These are phyloP conservation scores for Noctua fimbriata DNA, from an alignment of 2,888 invertebrate genomes.

Conservation along the genomic window DNA sequence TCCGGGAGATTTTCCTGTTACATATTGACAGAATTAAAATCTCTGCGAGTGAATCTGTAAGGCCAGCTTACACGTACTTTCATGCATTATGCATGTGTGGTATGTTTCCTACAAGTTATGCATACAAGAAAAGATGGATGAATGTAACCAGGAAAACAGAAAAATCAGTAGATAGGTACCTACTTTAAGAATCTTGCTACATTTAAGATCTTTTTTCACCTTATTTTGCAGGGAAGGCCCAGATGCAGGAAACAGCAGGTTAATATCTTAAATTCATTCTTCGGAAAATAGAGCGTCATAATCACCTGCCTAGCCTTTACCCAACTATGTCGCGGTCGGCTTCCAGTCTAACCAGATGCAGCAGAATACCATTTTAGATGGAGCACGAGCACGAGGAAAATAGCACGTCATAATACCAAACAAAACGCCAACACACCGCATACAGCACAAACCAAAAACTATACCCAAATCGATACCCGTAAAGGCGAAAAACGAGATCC, in stretches of 20 bases:
- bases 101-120: slow-evolving; percentile 18
- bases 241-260: neutral
- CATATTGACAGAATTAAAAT: slow-evolving; percentile 55
- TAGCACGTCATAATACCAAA: neutral
- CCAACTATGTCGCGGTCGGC: neutral
- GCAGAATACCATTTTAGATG: neutral
- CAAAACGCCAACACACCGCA: neutral
- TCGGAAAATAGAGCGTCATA: neutral
- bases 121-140: neutral
- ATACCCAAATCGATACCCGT: neutral
- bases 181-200: neutral
- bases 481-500: slow-evolving; percentile 20
- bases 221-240: neutral
- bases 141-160: neutral
- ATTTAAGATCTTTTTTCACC: neutral
- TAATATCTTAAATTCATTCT: neutral
- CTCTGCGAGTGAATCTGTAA: slow-evolving; percentile 10
- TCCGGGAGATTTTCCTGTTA: slow-evolving; percentile 51
- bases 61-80: slow-evolving; percentile 2
- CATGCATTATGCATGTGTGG: slow-evolving; percentile 18
- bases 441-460: neutral
- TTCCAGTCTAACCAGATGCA: neutral
- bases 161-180: neutral
- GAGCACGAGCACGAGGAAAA: neutral
- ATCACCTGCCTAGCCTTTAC: neutral